Evolutionary conservation across 2,797 vertebrate species (phyloP), one percentile per base, ranked within the genome.

Genomic region (Orientallactaga sibirica): DNA sequence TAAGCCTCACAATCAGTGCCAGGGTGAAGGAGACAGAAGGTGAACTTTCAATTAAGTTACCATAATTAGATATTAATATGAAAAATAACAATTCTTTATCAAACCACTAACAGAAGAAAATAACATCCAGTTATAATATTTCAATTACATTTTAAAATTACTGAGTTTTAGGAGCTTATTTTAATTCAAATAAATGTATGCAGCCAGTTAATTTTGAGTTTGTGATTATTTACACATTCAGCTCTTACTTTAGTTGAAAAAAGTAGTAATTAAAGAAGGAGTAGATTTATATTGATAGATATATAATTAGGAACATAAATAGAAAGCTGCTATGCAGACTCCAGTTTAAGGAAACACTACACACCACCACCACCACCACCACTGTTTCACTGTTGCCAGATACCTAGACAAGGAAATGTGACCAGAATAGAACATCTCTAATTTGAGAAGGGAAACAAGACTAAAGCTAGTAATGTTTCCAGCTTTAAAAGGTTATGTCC

Each of bases 71-170:
- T 83, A 68, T 19, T 29, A 78, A 74, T 27, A 79, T 33, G 62
- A 29, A 80, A 0, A 79, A 78, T 7, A 7, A 10, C 48, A 48
- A 48, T 48, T 48, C 48, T 83, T 62, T 90, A 22, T 90, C 78
- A 92, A 75, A 52, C 7, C 43, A 86, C 52, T 71, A 7, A 22
- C 58, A 70, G 43, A 90, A 76, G 24, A 11, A 86, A 62, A 86
- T 71, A 84, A 55, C 61, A 43, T 25, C 61, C 25, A 66, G 52
- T 75, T 88, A 81, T 4, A 90, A 14, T 68, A 75, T 64, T 90
- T 86, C 75, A 82, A 90, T 61, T 90, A 79, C 73, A 29, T 61
- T 92, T 84, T 78, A 86, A 64, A 96, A 88, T 67, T 67, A 94
- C 74, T 92, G 55, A 90, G 16, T 89, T 33, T n/a, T 43, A 68